These are phyloP conservation scores for Rhopalosiphum nymphaeae DNA, from an alignment of 2,888 invertebrate genomes.

Conservation along the genomic window DNA sequence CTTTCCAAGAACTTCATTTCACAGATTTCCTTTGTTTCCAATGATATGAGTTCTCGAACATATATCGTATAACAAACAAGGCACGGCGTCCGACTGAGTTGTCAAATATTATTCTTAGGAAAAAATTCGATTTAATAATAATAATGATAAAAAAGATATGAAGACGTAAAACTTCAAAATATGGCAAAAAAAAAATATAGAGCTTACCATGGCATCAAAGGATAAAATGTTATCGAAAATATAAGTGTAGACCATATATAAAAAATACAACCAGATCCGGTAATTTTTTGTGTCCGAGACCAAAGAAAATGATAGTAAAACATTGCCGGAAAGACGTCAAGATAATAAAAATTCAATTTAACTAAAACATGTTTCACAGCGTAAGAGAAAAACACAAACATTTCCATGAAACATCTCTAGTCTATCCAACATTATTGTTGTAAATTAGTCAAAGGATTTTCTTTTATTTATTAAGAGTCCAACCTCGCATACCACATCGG, in stretches of 20 bases:
- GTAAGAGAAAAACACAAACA: not conserved
- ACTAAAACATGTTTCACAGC: slow-evolving; percentile 18
- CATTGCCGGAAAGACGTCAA: not conserved
- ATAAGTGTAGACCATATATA: not conserved
- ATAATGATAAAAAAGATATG: not conserved
- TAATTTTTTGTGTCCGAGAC: not conserved
- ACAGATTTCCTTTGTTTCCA: not conserved
- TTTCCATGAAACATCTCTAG: not conserved
- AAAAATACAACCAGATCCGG: not conserved
- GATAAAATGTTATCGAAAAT: slow-evolving; percentile 26
- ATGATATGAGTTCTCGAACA: not conserved
- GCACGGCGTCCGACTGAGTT: not conserved
- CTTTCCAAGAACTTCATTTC: not conserved
- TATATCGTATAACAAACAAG: not conserved
- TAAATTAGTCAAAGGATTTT: slow-evolving; percentile 20
- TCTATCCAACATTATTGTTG: not conserved
- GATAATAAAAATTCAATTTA: slow-evolving; percentile 46
- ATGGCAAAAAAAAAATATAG: not conserved
- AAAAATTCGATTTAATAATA: slow-evolving; percentile 19
- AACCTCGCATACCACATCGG: not conserved
- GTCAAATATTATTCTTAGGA: not conserved
- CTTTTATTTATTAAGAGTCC: slow-evolving; percentile 30
- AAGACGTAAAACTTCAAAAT: not conserved
- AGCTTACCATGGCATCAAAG: not conserved
- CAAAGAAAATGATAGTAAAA: slow-evolving; percentile 15